Conservation (phyloP, 2,797 vertebrate species). For the Falco columbarius region DNA sequence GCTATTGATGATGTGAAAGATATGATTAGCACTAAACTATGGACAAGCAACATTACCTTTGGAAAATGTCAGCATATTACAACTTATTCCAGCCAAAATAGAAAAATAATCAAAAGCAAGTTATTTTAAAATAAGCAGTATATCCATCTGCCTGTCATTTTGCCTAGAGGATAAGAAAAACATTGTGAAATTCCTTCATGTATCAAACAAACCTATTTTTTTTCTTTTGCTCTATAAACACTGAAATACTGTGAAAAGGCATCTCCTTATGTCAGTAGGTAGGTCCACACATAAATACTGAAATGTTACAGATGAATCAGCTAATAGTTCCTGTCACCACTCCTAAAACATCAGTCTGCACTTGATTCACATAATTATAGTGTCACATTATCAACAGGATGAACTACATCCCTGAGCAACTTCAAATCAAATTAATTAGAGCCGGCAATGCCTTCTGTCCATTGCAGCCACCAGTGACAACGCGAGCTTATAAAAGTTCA, state of each 20-base stretch:
- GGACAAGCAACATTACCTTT: not conserved
- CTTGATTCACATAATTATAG: slow-evolving; percentile 5
- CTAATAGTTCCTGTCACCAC: not conserved
- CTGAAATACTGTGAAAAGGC: not conserved
- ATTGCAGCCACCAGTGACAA: not conserved
- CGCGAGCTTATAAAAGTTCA: not conserved
- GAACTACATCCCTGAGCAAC: slow-evolving; percentile 20
- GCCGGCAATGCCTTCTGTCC: not conserved
- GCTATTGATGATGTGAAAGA: not conserved
- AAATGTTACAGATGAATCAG: not conserved
- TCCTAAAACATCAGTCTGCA: not conserved
- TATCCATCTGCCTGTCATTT: not conserved
- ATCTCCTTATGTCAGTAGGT: not conserved
- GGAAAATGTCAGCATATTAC: not conserved
- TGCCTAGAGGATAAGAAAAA: not conserved
- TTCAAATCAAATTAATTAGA: slow-evolving; percentile 27
- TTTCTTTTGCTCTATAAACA: not conserved
- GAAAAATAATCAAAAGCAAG: not conserved
- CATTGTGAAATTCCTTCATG: not conserved
- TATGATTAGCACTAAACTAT: not conserved
- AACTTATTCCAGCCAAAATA: not conserved
- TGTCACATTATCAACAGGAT: slow-evolving; percentile 19
- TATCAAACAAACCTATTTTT: not conserved
- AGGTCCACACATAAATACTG: not conserved
- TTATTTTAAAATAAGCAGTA: not conserved